phyloP scores from a whole-genome alignment of 2,113 vertebrate genomes.

The Dascyllus trimaculatus region DNA sequence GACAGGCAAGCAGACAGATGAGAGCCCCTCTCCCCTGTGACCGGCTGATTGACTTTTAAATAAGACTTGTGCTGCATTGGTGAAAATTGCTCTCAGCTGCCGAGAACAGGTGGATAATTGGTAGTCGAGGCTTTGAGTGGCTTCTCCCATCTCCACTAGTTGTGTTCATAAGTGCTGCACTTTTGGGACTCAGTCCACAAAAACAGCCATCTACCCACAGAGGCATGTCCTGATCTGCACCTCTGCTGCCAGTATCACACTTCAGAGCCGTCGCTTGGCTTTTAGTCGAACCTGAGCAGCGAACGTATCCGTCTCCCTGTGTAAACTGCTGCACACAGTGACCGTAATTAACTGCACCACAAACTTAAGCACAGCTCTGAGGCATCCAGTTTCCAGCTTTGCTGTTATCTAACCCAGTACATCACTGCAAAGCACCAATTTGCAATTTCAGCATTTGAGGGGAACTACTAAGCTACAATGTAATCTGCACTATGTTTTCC shows the following conservation, averaged over 20 bases:
- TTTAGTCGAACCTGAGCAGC: conserved; percentile 45
- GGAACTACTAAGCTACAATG: conserved; percentile 40
- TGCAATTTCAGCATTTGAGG: conserved; percentile 45
- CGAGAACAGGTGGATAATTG: conserved; percentile 73
- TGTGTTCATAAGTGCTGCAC: conserved; percentile 50
- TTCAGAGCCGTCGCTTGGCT: conserved; percentile 48
- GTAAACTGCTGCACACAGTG: conserved; percentile 38
- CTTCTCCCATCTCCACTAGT: conserved; percentile 45
- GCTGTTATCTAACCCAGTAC: conserved; percentile 37
- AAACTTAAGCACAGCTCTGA: conserved; percentile 61
- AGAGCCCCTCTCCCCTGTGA: conserved; percentile 46
- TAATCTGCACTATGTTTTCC: conserved; percentile 20
- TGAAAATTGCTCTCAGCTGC: conserved; percentile 68
- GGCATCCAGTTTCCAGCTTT: conserved; percentile 41
- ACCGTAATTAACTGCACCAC: conserved; percentile 58
- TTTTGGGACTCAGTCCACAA: conserved; percentile 51
- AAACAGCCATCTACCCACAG: conserved; percentile 49
- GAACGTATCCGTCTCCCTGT: conserved; percentile 26
- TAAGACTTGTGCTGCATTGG: conserved; percentile 47
- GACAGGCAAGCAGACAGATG: conserved; percentile 59
- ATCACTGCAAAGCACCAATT: conserved; percentile 39
- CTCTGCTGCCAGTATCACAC: conserved; percentile 46
- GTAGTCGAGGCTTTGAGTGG: conserved; percentile 45
- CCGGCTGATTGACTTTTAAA: conserved; percentile 71
- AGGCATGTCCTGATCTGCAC: conserved; percentile 58